phyloP scores from a whole-genome alignment of 2,888 invertebrate species.

The Blastobasis lacticolella region DNA sequence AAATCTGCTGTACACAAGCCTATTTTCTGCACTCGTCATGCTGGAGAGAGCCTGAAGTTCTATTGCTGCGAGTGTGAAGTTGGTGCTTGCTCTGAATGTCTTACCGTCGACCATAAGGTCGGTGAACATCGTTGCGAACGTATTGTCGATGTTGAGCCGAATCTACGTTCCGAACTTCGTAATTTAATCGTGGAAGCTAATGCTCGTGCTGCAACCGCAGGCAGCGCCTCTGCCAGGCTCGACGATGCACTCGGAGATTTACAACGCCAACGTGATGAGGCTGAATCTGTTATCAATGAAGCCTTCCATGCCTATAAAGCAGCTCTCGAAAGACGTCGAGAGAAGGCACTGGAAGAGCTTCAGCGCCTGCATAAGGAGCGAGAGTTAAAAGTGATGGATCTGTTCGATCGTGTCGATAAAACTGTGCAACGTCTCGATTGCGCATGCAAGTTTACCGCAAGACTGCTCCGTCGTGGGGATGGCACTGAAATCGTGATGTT shows the following conservation, averaged over 20 bases:
- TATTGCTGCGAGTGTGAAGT: conserved; percentile 92
- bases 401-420: conserved; percentile 87
- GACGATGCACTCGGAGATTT: conserved; percentile 88
- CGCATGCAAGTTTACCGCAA: conserved; percentile 88
- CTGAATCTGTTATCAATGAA: conserved; percentile 86
- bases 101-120: conserved; percentile 86
- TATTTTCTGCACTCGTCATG: conserved; percentile 87
- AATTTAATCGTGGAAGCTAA: conserved; percentile 83
- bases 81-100: conserved; percentile 91
- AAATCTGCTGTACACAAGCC: conserved; percentile 92
- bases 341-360: conserved; percentile 82
- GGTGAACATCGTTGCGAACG: conserved; percentile 89
- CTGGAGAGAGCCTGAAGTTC: conserved; percentile 88
- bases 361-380: conserved; percentile 86
- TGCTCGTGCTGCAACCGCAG: conserved; percentile 83
- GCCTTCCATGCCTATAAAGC: conserved; percentile 87
- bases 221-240: conserved; percentile 82
- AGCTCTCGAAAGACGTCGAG: conserved; percentile 85
- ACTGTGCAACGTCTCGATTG: conserved; percentile 89
- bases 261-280: conserved; percentile 90
- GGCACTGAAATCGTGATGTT: conserved; percentile 88
- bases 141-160: conserved; percentile 84
- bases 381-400: conserved; percentile 92
- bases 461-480: conserved; percentile 88
- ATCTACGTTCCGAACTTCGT: conserved; percentile 84